Percentiles rank a stretch among this genome's conserved stretches.
Conservation (phyloP, 2,888 invertebrate genomes). For the Notodonta dromedarius region DNA sequence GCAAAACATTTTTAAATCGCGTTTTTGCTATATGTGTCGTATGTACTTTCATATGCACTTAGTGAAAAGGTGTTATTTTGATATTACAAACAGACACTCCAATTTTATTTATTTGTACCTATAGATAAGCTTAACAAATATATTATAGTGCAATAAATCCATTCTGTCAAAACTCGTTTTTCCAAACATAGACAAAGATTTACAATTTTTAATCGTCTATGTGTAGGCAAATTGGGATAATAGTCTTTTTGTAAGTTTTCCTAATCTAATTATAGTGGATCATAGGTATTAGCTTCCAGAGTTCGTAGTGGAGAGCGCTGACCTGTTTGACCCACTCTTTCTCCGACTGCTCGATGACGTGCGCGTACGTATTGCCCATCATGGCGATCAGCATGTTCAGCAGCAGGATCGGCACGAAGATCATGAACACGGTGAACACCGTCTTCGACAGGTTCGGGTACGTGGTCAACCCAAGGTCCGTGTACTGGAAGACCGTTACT, state of each 20-base stretch:
- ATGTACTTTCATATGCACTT: no score
- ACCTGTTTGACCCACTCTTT: conserved; percentile 99
- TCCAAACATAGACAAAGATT: no score
- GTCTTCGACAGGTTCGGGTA: conserved; percentile 97
- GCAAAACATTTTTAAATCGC: no score
- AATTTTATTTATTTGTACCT: no score
- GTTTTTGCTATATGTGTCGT: no score
- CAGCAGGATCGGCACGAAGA: conserved; percentile 97
- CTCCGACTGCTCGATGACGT: conserved; percentile 98
- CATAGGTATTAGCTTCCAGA: neutral
- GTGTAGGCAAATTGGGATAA: neutral
- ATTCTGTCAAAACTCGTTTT: no score
- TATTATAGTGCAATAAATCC: no score
- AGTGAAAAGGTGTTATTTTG: no score
- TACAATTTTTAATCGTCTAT: no score
- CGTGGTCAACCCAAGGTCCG: conserved; percentile 94
- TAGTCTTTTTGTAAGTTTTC: neutral
- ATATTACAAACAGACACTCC: no score
- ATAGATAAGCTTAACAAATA: no score
- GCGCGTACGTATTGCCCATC: conserved; percentile 99
- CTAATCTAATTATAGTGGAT: neutral
- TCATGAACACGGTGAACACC: conserved; percentile 99
- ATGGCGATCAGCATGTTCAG: conserved; percentile 99
- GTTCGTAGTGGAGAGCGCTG: neutral
- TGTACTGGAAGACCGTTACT: conserved; percentile 86